Evolutionary conservation across 1,140 invertebrate genomes (phyloP).

Genomic region (Danaus melanippus): DNA sequence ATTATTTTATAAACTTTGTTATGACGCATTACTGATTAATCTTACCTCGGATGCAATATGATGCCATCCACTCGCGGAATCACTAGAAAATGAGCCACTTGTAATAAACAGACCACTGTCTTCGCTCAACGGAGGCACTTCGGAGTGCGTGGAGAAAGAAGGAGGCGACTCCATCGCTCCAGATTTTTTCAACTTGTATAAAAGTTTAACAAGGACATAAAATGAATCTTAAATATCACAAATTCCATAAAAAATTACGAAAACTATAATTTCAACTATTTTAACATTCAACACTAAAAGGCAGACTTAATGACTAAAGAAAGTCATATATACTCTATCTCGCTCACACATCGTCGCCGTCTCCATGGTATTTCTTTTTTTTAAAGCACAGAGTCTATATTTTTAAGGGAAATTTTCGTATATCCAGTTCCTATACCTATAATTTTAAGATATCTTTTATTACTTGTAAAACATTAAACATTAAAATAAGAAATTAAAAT

Average conservation of each 20-base stretch:
- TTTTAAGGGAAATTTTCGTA: too few relatives aligned
- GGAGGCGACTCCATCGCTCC: slow-evolving; percentile 74
- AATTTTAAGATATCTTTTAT: too few relatives aligned
- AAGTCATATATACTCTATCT: slow-evolving; percentile 20
- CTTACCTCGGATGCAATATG: slow-evolving; percentile 74
- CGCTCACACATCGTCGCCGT: slow-evolving; percentile 22
- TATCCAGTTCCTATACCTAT: too few relatives aligned
- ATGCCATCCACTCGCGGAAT: slow-evolving; percentile 72
- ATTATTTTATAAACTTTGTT: slow-evolving; percentile 2
- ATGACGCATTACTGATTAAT: slow-evolving; percentile 19
- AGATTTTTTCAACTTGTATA: slow-evolving; percentile 32
- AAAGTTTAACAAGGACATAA: slow-evolving; percentile 42
- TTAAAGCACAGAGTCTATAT: slow-evolving; percentile 2
- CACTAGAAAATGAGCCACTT: slow-evolving; percentile 77
- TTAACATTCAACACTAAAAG: slow-evolving; percentile 39
- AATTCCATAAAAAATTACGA: slow-evolving; percentile 41
- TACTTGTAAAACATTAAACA: too few relatives aligned
- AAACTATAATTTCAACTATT: slow-evolving; percentile 36
- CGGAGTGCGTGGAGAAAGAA: slow-evolving; percentile 74
- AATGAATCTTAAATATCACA: slow-evolving; percentile 32
- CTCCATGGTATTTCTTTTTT: slow-evolving; percentile 17
- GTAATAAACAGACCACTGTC: slow-evolving; percentile 76
- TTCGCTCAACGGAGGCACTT: slow-evolving; percentile 74
- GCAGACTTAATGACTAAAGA: slow-evolving; percentile 12
- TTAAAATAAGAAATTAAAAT: too few relatives aligned